A percentile compares a stretch with the other conserved stretches of the same genome.
These are phyloP conservation scores for Bergia puertoricense DNA, from an alignment of 92 coral and sea anemone genomes.

Conservation along the genomic window DNA sequence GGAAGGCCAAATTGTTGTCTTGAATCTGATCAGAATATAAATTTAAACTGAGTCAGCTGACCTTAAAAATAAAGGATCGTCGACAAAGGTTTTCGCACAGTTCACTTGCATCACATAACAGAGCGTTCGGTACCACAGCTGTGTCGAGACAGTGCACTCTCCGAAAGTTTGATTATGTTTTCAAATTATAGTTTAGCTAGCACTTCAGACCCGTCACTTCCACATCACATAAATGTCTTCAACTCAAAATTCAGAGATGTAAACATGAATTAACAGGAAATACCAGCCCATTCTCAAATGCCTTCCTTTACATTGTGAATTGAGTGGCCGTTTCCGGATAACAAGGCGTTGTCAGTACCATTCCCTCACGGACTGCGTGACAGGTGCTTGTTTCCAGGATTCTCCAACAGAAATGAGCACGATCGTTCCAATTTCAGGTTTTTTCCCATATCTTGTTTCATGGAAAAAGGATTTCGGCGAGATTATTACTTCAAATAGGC, in stretches of 20 bases:
- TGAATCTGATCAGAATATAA: not conserved
- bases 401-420: not conserved
- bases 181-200: slow-evolving; percentile 8
- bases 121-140: not conserved
- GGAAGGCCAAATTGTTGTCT: not conserved
- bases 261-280: slow-evolving; percentile 45
- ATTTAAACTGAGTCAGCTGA: slow-evolving; percentile 17
- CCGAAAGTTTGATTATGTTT: not conserved
- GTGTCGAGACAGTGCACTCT: not conserved
- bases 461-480: not conserved
- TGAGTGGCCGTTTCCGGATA: slow-evolving; percentile 21
- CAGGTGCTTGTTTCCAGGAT: slow-evolving; percentile 13
- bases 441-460: not conserved
- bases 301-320: not conserved
- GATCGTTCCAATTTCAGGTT: not conserved
- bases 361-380: slow-evolving; percentile 36
- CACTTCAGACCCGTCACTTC: slow-evolving; percentile 26
- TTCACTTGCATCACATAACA: slow-evolving; percentile 31
- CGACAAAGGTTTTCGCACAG: not conserved
- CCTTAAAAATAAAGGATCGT: slow-evolving; percentile 29
- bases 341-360: slow-evolving; percentile 33
- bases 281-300: slow-evolving; percentile 11
- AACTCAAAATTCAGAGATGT: slow-evolving; percentile 8
- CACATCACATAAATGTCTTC: slow-evolving; percentile 17
- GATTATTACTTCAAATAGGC: not conserved